phyloP scores from a whole-genome alignment of 2,113 vertebrate genomes.

The Guaruba guarouba region DNA sequence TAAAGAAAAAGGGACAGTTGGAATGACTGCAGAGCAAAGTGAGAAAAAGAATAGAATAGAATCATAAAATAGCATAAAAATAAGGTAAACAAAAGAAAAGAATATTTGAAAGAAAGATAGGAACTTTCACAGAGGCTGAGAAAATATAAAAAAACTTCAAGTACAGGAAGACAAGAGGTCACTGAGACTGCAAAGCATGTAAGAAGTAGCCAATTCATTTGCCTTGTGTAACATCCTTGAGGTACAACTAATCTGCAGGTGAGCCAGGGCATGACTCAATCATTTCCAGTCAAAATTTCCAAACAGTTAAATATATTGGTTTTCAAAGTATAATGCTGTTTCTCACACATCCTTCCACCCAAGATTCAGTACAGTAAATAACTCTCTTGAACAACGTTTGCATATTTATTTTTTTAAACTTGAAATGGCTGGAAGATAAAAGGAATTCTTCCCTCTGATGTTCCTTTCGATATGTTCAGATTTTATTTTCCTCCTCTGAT shows the following conservation, averaged over 20 bases:
- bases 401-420: background rate
- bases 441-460: background rate
- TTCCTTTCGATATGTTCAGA: background rate
- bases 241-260: conserved; percentile 17
- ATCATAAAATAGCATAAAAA: background rate
- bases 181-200: background rate
- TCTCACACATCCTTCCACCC: background rate
- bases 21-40: background rate
- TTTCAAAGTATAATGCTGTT: background rate
- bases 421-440: background rate
- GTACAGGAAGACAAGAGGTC: background rate
- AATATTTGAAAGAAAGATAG: background rate
- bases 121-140: background rate
- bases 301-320: background rate
- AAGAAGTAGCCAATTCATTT: conserved; percentile 2
- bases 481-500: background rate
- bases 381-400: background rate
- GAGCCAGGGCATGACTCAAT: background rate
- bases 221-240: background rate
- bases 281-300: background rate
- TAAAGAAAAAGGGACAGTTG: background rate
- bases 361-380: background rate
- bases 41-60: background rate
- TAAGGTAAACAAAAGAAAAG: background rate
- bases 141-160: background rate